Evolutionary conservation across 2,113 vertebrate genomes (phyloP).

Genomic region (Dromas ardeola): DNA sequence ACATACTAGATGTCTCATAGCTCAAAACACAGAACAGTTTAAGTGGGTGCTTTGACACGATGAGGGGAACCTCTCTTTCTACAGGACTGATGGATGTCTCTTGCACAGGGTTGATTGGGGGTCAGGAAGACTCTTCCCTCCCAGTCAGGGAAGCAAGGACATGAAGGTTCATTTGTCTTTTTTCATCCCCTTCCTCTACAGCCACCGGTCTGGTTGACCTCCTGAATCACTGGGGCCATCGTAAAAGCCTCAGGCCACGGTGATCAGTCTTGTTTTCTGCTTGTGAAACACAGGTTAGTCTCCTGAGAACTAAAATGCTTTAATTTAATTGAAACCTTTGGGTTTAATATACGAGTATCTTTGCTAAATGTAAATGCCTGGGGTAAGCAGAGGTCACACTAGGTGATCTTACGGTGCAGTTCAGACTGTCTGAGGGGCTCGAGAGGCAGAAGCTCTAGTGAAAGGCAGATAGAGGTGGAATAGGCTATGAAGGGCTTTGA

Average conservation of each 20-base stretch:
- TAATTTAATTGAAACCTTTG: conserved; percentile 27
- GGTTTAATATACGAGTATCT: not conserved
- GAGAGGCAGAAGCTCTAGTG: not conserved
- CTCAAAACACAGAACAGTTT: not conserved
- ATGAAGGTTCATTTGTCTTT: conserved; percentile 2
- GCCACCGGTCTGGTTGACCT: not conserved
- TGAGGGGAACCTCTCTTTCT: not conserved
- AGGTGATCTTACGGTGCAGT: not conserved
- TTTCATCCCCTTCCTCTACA: not conserved
- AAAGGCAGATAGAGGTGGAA: not conserved
- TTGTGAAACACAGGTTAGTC: conserved; percentile 29
- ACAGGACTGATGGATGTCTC: not conserved
- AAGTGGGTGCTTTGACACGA: not conserved
- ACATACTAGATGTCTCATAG: not conserved
- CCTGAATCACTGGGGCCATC: not conserved
- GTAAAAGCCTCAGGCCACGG: not conserved
- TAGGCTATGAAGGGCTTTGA: not conserved
- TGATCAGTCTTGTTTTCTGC: conserved; percentile 24
- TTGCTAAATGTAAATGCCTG: not conserved
- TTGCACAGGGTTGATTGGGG: not conserved
- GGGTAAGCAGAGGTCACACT: not conserved
- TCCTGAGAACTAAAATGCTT: conserved; percentile 2
- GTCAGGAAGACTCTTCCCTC: conserved; percentile 1
- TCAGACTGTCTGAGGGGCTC: not conserved
- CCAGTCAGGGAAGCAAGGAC: not conserved